Percentiles rank a stretch among this genome's conserved stretches.
Conservation (phyloP, 2,797 vertebrate species). For the Cossypha heuglini region DNA sequence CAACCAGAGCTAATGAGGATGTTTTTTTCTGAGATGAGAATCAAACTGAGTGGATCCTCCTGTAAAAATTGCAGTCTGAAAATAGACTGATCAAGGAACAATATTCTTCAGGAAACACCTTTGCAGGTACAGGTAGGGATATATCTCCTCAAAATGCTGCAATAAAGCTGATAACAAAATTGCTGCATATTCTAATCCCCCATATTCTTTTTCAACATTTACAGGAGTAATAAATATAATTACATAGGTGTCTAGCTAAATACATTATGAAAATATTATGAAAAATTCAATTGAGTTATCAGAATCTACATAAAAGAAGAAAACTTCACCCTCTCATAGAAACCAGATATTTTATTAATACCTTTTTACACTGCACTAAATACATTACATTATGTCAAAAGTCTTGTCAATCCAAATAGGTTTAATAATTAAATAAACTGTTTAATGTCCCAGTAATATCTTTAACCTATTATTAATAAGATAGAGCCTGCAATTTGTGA, state of each 20-base stretch:
- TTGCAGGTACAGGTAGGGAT: not conserved
- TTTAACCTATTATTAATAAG: not conserved
- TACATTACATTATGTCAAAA: not conserved
- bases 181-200: not conserved
- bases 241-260: not conserved
- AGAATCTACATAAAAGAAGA: not conserved
- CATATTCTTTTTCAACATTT: not conserved
- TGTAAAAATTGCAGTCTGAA: not conserved
- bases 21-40: not conserved
- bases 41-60: not conserved
- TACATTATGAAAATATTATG: not conserved
- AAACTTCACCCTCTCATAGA: not conserved
- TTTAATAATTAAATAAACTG: not conserved
- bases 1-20: not conserved
- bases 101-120: not conserved
- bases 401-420: not conserved
- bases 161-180: not conserved
- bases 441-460: not conserved
- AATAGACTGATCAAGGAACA: not conserved
- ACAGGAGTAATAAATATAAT: not conserved
- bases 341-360: not conserved
- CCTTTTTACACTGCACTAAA: not conserved
- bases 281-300: not conserved
- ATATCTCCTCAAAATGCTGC: not conserved
- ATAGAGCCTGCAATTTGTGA: not conserved